Evolutionary conservation across 2,797 vertebrate species (phyloP), one percentile per base, ranked within the genome.

Genomic region (Babyrousa celebensis): DNA sequence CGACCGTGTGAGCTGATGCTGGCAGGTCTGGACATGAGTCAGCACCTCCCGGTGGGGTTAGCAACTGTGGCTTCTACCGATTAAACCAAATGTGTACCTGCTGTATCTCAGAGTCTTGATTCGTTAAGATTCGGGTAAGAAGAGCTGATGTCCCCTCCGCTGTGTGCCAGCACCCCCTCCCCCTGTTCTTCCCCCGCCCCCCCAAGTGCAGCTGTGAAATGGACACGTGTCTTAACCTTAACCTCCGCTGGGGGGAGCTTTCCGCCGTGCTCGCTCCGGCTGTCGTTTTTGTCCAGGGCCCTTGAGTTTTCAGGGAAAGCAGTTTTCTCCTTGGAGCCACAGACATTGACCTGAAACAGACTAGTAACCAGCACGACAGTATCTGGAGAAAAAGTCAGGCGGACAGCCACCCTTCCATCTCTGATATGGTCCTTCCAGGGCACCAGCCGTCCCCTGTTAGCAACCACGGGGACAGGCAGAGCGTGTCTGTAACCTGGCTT

Each of bases 301-400:
- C 43, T 0, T 14, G 12, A 25, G 10, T 79, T 96, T 70, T 65
- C 80, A 74, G 84, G 23, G 52, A 91, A 94, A 87, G 48, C 80
- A 91, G 7, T 58, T 92, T 86, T 83, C 52, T 96, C 60, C 48
- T 56, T 40, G 88, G 20, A 87, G 77, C 36, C 75, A 87, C 4
- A 75, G 60, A 80, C 2, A 52, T 5, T 68, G 40, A 79, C 60
- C 3, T 54, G 15, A 68, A 56, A 84, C 40, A 87, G 77, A 23
- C 10, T 32, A 43, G n/a, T 48, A 48, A 10, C 9, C 6, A 48
- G 43, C 6, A 48, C 9, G 5, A 48, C 43, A 48, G 43, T 48
- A 48, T 48, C 43, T 48, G 20, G 77, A 72, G 63, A 43, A 89
- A 90, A 65, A 29, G 8, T 18, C 6, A 88, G 43, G 62, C 6